Evolutionary conservation across 2,113 vertebrate species (phyloP), one percentile per base, ranked within the genome.

Genomic region (Heliornis fulica): DNA sequence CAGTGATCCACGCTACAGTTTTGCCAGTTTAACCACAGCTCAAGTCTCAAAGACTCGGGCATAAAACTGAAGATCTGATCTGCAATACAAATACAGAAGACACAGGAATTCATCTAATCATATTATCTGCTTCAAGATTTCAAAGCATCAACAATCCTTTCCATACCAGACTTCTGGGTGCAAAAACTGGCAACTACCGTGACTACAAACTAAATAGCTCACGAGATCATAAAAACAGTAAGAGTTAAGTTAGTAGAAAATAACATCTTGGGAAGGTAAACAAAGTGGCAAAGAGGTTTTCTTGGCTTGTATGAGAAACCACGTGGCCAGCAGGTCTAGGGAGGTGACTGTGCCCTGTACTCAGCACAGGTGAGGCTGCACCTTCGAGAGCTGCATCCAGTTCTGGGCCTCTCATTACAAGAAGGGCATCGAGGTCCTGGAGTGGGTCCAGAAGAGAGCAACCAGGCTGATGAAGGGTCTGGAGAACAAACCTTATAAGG

Each of bases 281-380:
- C 20, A 41, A 91, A 34, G 13, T 2, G 1, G 8, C 10, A 41
- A 15, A 12, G 0, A 59, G n/a, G n/a, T n/a, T n/a, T n/a, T n/a
- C n/a, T n/a, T n/a, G n/a, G n/a, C n/a, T n/a, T n/a, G n/a, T n/a
- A n/a, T n/a, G n/a, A n/a, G n/a, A n/a, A n/a, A n/a, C n/a, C n/a
- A n/a, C n/a, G n/a, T n/a, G n/a, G n/a, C n/a, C n/a, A n/a, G n/a
- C n/a, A n/a, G n/a, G n/a, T n/a, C n/a, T n/a, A n/a, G n/a, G n/a
- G n/a, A n/a, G n/a, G n/a, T n/a, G n/a, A n/a, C n/a, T n/a, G n/a
- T n/a, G n/a, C n/a, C n/a, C n/a, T n/a, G n/a, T n/a, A n/a, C n/a
- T n/a, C n/a, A n/a, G n/a, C n/a, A n/a, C n/a, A n/a, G n/a, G n/a
- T n/a, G n/a, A n/a, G n/a, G n/a, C n/a, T n/a, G n/a, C n/a, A n/a